Evolutionary conservation across 2,888 invertebrate genomes (phyloP), one percentile per base, ranked within the genome.

Genomic region (Glaucopsyche alexis): DNA sequence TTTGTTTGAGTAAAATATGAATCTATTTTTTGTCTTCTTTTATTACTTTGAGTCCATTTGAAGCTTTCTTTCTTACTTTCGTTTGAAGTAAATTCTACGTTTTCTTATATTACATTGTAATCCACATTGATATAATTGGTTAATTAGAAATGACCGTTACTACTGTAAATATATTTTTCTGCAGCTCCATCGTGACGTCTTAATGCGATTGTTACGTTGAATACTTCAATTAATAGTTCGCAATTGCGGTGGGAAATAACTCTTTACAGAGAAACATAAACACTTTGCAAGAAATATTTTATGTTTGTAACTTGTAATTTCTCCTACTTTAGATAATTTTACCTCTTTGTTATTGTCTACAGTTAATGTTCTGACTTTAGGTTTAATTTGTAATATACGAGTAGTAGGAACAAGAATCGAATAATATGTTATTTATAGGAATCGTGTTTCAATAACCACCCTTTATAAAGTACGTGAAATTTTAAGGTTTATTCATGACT

Each of bases 201-300:
- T 69, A 67, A 67, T 47, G 69, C 69, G 69, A 49, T 45, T 69
- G 69, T 69, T 69, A 69, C 69, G 47, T 29, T 69, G 69, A 67
- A 42, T 49, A 69, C 69, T 69, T 29, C 69, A 69, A 69, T 69
- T 69, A 69, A 69, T 69, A 69, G 47, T 49, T 69, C 14, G 69
- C 69, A 13, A 45, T 69, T 69, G 45, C 29, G 49, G 69, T 69
- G 69, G 69, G 47, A 69, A 69, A 69, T 69, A 69, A 69, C 49
- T 69, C 69, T 13, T 47, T 69, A 47, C 8, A 19, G 14, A 66
- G 40, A 47, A 11, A 45, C 47, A 69, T 16, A 45, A 67, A 11
- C 19, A 67, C 16, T 45, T 45, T 13, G 16, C 16, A 67, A 67
- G 67, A 67, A 67, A 67, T 67, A 67, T 16, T 16, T 67, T 11